These are phyloP conservation scores for Paramormyrops hopkinsi DNA, from an alignment of 2,797 vertebrate species.

Conservation along the genomic window DNA sequence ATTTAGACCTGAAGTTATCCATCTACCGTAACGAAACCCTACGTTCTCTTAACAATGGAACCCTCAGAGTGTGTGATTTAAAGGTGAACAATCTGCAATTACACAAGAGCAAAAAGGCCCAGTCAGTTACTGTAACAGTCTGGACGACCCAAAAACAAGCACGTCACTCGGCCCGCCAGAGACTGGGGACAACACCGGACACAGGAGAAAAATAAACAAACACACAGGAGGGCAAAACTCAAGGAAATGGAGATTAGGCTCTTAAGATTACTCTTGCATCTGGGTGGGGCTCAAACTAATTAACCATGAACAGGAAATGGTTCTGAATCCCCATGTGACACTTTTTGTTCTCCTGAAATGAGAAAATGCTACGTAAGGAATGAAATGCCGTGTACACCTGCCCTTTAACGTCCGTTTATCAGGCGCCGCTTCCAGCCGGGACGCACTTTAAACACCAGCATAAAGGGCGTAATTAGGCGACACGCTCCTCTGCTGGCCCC, in stretches of 20 bases:
- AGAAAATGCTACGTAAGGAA: background rate
- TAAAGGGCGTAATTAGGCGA: background rate
- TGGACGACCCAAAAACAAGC: background rate
- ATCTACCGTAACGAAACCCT: no score
- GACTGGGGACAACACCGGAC: background rate
- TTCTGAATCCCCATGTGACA: conserved; percentile 10
- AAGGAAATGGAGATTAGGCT: conserved; percentile 12
- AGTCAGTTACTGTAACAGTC: background rate
- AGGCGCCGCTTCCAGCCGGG: background rate
- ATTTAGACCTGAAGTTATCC: background rate
- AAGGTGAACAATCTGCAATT: background rate
- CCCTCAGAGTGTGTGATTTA: background rate
- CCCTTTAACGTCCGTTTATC: conserved; percentile 10
- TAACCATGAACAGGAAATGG: conserved; percentile 20
- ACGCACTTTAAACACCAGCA: conserved; percentile 12
- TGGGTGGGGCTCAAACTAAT: conserved; percentile 18
- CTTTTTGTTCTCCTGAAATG: background rate
- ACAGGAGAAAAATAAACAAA: conserved; percentile 1
- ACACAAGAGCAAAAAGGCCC: background rate
- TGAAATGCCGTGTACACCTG: background rate
- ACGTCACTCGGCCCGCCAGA: background rate
- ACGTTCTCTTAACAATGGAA: background rate
- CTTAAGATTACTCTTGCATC: background rate
- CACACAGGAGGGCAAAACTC: background rate
- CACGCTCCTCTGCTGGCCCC: background rate